Percentiles rank a stretch among this genome's conserved stretches.
phyloP scores from a whole-genome alignment of 2,797 vertebrate species.

The Numenius phaeopus region DNA sequence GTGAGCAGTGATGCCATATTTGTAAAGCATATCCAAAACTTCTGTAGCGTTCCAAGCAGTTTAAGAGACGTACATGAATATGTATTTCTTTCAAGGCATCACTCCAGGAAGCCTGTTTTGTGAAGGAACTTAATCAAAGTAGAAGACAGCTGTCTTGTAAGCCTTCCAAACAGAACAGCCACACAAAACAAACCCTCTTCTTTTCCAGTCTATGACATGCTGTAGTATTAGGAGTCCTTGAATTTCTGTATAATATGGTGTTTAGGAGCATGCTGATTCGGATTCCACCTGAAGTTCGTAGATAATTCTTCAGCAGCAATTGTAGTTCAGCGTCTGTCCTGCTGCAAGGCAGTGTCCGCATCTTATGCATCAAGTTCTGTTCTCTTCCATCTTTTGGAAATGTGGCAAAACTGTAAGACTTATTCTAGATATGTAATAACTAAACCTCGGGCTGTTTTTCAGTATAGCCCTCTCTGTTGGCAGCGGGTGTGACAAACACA shows the following conservation, averaged over 20 bases:
- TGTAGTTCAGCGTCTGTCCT: neutral
- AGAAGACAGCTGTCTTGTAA: slow-evolving; percentile 46
- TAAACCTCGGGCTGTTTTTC: neutral
- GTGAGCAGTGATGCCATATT: neutral
- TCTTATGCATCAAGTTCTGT: neutral
- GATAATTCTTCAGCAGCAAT: neutral
- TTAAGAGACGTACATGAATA: slow-evolving; percentile 1
- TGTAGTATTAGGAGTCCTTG: neutral
- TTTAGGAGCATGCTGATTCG: neutral
- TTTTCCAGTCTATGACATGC: slow-evolving; percentile 1
- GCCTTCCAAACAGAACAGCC: slow-evolving; percentile 37
- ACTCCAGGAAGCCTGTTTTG: slow-evolving; percentile 44
- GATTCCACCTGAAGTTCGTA: neutral
- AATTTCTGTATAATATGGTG: neutral
- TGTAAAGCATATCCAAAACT: slow-evolving; percentile 18
- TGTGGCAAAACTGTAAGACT: neutral
- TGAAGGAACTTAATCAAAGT: slow-evolving; percentile 54
- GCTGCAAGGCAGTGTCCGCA: neutral
- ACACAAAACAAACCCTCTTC: slow-evolving; percentile 18
- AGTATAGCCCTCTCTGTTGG: neutral
- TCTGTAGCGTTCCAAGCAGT: neutral
- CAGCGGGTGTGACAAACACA: neutral
- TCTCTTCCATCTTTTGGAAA: neutral
- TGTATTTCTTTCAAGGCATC: slow-evolving; percentile 30
- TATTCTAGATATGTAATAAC: neutral